A percentile compares a stretch with the other conserved stretches of the same genome.
phyloP scores from a whole-genome alignment of 2,888 invertebrate genomes.

The Xestia rhomboidea region DNA sequence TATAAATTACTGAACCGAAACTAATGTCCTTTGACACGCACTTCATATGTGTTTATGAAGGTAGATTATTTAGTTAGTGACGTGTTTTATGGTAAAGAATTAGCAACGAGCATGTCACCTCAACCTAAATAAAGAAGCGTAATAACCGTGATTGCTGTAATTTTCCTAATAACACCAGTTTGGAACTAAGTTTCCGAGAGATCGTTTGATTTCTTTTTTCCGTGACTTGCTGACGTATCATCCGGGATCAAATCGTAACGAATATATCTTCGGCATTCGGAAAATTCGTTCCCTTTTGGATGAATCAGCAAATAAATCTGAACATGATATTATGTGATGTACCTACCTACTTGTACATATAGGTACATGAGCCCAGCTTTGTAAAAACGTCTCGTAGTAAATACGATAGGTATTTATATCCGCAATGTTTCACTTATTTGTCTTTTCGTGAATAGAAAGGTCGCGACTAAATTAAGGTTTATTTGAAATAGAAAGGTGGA shows the following conservation, averaged over 20 bases:
- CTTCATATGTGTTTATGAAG: constrained; percentile 40
- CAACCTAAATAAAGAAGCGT: constrained; percentile 42
- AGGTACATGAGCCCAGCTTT: constrained; percentile 26
- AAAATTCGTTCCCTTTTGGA: constrained; percentile 59
- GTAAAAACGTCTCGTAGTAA: constrained; percentile 51
- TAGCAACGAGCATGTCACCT: constrained; percentile 53
- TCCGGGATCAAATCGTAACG: constrained; percentile 67
- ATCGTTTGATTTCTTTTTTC: constrained; percentile 69
- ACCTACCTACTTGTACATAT: constrained; percentile 35
- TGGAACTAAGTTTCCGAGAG: constrained; percentile 55
- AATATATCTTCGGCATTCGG: constrained; percentile 65
- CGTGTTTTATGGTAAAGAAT: constrained; percentile 46
- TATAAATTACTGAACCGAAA: constrained; percentile 35
- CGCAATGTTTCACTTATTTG: constrained; percentile 47
- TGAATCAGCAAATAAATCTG: constrained; percentile 71
- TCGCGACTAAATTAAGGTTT: constrained; percentile 63
- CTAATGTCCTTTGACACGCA: constrained; percentile 53
- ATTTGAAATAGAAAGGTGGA: constrained; percentile 62
- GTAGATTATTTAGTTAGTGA: constrained; percentile 44
- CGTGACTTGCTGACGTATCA: constrained; percentile 71
- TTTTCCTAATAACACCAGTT: constrained; percentile 63
- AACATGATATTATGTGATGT: constrained; percentile 57
- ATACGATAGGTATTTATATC: constrained; percentile 37
- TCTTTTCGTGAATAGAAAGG: constrained; percentile 54
- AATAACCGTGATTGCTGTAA: constrained; percentile 60